A percentile compares a stretch with the other conserved stretches of the same genome.
Evolutionary conservation across 1,140 invertebrate genomes (phyloP).

Genomic region (Agraylea sexmaculata): DNA sequence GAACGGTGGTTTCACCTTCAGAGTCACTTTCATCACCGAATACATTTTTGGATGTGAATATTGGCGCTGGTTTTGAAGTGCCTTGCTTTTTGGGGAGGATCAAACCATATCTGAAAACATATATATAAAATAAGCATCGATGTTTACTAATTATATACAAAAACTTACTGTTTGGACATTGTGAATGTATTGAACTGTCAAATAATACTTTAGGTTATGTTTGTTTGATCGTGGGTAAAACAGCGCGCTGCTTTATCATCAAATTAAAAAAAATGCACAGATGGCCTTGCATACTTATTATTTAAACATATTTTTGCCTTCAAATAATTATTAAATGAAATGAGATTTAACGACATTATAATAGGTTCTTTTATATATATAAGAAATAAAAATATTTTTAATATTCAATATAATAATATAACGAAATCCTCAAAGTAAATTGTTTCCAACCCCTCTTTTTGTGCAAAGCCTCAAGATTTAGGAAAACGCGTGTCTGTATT

Average conservation of each 20-base stretch:
- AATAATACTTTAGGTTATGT: background rate
- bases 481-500: no score
- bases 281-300: background rate
- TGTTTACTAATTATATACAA: background rate
- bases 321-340: background rate
- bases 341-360: background rate
- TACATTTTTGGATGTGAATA: slow-evolving; percentile 33
- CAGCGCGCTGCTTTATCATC: background rate
- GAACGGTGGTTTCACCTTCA: slow-evolving; percentile 27
- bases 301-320: background rate
- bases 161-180: slow-evolving; percentile 4
- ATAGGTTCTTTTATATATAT: no score
- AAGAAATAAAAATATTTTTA: no score
- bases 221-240: background rate
- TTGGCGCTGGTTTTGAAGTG: slow-evolving; percentile 22
- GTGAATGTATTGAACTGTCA: background rate
- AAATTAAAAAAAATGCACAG: background rate
- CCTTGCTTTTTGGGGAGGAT: slow-evolving; percentile 29
- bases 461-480: no score
- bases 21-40: slow-evolving; percentile 38
- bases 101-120: slow-evolving; percentile 32
- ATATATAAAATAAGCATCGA: background rate
- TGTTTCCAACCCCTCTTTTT: no score
- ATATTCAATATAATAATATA: no score
- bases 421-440: no score